These are phyloP conservation scores for Chamaedrilus cognettii DNA, from an alignment of 2,888 invertebrate species.

Conservation along the genomic window DNA sequence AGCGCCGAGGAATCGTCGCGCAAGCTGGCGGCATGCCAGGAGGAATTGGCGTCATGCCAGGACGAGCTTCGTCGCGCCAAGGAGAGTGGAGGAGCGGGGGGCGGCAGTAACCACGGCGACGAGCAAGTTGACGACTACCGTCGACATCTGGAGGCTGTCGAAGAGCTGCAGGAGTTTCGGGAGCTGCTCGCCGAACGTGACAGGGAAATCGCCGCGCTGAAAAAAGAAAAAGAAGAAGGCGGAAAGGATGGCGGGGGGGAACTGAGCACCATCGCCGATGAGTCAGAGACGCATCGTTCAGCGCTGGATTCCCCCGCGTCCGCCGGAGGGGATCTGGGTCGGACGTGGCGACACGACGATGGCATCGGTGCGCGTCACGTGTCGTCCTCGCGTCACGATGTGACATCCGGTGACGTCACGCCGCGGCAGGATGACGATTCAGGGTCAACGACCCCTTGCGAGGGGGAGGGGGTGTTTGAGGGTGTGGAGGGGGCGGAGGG, in stretches of 20 bases:
- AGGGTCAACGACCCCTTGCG: too few relatives aligned
- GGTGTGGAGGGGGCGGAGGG: too few relatives aligned
- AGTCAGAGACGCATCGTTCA: background rate
- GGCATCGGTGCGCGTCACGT: too few relatives aligned
- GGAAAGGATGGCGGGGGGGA: background rate
- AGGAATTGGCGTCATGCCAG: slow-evolving; percentile 5
- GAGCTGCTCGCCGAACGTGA: slow-evolving; percentile 10
- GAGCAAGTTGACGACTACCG: slow-evolving; percentile 11
- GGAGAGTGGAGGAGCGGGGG: background rate
- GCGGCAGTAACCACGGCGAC: background rate
- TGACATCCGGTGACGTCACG: too few relatives aligned
- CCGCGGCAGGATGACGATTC: too few relatives aligned
- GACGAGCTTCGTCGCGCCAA: background rate
- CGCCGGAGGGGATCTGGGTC: background rate
- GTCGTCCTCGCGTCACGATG: too few relatives aligned
- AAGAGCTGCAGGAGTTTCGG: slow-evolving; percentile 8
- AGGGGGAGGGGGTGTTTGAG: too few relatives aligned
- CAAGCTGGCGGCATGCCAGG: background rate
- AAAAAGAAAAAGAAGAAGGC: background rate
- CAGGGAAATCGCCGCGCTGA: slow-evolving; percentile 1
- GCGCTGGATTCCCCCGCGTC: background rate
- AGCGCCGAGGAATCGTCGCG: too few relatives aligned
- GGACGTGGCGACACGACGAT: too few relatives aligned
- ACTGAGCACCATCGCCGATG: background rate
- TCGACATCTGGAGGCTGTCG: slow-evolving; percentile 10